Percentiles rank a stretch among this genome's conserved stretches.
Evolutionary conservation across 2,888 invertebrate species (phyloP).

Genomic region (Cryptophagus acutangulus): DNA sequence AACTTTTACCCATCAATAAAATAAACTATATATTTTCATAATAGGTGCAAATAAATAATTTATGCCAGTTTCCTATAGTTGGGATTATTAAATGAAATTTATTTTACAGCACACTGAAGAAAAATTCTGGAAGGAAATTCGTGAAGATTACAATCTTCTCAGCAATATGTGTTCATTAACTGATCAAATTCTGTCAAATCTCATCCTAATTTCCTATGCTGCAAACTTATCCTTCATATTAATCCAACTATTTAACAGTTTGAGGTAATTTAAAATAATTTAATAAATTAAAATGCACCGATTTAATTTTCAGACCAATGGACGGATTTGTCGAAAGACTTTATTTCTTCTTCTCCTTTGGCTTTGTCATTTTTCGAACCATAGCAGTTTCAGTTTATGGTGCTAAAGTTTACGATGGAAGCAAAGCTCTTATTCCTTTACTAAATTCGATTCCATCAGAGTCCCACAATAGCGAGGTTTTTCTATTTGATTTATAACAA

Average conservation of each 20-base stretch:
- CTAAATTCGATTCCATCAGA: conserved; percentile 60
- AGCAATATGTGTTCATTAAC: conserved; percentile 33
- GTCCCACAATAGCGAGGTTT: conserved; percentile 61
- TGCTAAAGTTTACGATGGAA: conserved; percentile 40
- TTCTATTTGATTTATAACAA: too few species aligned
- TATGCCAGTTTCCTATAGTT: too few species aligned
- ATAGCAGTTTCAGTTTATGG: conserved; percentile 45
- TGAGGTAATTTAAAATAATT: conserved; percentile 46
- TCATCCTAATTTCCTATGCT: conserved; percentile 29
- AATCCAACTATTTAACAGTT: conserved; percentile 32
- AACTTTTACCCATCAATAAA: too few species aligned
- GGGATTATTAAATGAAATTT: too few species aligned
- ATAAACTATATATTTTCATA: too few species aligned
- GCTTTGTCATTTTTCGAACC: conserved; percentile 57
- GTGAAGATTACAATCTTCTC: conserved; percentile 29
- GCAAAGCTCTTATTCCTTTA: conserved; percentile 43
- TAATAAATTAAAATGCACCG: too few species aligned
- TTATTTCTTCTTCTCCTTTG: conserved; percentile 62
- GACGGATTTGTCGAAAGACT: conserved; percentile 48
- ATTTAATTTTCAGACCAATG: conserved; percentile 25
- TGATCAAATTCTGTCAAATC: conserved; percentile 27
- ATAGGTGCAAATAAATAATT: too few species aligned
- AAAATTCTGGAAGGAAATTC: conserved; percentile 26
- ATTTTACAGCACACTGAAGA: conserved; percentile 49
- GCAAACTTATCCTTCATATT: conserved; percentile 31